These are phyloP conservation scores for Bombus vancouverensis DNA, from an alignment of 1,140 invertebrate species.

Conservation along the genomic window DNA sequence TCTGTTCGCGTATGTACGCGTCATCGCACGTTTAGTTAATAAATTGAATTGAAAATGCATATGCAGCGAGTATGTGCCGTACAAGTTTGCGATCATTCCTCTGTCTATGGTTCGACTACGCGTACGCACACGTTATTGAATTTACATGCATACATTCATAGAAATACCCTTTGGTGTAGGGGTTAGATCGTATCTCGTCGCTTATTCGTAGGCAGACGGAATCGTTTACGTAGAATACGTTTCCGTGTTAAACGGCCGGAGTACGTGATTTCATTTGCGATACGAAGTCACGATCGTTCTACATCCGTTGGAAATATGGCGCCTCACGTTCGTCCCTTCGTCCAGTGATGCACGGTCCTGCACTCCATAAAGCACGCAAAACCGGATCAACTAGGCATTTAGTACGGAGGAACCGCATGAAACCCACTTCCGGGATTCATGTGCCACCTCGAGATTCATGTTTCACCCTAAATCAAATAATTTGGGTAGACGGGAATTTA, in stretches of 20 bases:
- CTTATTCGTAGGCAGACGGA: constrained; percentile 31
- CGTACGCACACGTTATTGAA: constrained; percentile 42
- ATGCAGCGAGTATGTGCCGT: not conserved
- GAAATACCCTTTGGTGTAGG: constrained; percentile 3
- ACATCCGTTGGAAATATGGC: constrained; percentile 73
- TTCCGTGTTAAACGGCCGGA: constrained; percentile 72
- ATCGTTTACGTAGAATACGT: constrained; percentile 65
- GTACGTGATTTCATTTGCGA: constrained; percentile 82
- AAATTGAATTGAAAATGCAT: constrained; percentile 31
- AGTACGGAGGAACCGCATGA: constrained; percentile 46
- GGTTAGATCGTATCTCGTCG: not conserved
- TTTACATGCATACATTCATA: constrained; percentile 38
- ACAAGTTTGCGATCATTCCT: constrained; percentile 23
- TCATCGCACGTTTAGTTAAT: not conserved
- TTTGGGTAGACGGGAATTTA: no score
- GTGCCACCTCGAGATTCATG: constrained; percentile 51
- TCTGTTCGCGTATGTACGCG: not conserved
- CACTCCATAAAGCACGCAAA: constrained; percentile 64
- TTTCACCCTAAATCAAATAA: not conserved
- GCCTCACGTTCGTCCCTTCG: constrained; percentile 58
- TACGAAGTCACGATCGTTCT: constrained; percentile 78
- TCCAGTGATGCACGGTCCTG: constrained; percentile 31
- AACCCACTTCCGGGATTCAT: constrained; percentile 54
- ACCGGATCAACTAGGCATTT: constrained; percentile 58
- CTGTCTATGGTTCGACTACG: not conserved